Evolutionary conservation across 1,140 invertebrate species (phyloP), one percentile per base, ranked within the genome.

Genomic region (Drusus annulatus): DNA sequence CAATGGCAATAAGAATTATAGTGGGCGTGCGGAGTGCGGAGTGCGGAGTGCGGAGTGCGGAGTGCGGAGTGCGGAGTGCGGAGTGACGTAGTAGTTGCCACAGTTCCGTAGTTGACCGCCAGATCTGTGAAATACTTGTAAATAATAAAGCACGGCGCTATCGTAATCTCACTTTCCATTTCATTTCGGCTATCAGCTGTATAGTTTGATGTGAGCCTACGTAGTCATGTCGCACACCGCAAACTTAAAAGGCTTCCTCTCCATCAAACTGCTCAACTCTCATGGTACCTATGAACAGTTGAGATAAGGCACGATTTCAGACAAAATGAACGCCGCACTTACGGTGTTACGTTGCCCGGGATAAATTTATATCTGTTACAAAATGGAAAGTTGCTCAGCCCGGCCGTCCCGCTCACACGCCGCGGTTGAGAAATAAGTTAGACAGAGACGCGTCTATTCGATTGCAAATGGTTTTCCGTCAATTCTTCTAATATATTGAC

Each of bases 151-250:
- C 75, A 36, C 60, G 25, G 60, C 60, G 31, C 54, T 80, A 80
- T 77, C 74, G 81, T 58, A 82, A 82, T 80, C 51, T 63, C 76
- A 82, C 81, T 82, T 82, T 82, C 81, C 81, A 76, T 82, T 82
- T 82, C 81, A 82, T 80, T 82, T 73, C 79, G 69, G 65, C 31
- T 75, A 75, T 75, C 71, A 75, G 31, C 21, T 36, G 76, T 81
- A 79, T 81, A 71, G 78, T 81, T 81, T 81, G 75, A 81, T 81
- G 69, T 81, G 76, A 81, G 80, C 80, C 78, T 81, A 81, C 80
- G 71, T 76, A 75, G 54, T 25, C n/a, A 58, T 71, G 68, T 71
- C 68, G 68, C 54, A n/a, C 68, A 71, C 68, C 16, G n/a, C 31
- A 50, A 36, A 36, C 1, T 68, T 23, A 68, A 45, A 65, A 71